A percentile compares a stretch with the other conserved stretches of the same genome.
Conservation (phyloP, 2,888 invertebrate genomes). For the Eupithecia insigniata region DNA sequence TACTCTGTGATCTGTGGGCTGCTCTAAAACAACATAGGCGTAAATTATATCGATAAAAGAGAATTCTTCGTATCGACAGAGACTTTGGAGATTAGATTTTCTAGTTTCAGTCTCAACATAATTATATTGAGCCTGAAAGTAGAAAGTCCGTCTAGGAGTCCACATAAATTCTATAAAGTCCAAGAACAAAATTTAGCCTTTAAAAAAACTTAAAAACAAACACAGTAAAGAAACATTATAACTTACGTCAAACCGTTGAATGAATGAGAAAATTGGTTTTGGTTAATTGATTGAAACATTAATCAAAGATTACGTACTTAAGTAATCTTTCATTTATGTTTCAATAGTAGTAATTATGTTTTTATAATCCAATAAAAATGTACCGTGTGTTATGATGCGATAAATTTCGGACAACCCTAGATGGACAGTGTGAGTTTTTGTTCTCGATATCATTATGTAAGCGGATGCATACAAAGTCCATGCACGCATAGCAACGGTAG, state of each 20-base stretch:
- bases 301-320: not conserved
- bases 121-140: not conserved
- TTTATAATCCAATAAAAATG: not conserved
- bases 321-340: too few species aligned
- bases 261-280: not conserved
- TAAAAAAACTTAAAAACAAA: not conserved
- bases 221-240: not conserved
- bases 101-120: too few species aligned
- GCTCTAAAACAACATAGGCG: not conserved
- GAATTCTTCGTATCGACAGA: too few species aligned
- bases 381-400: not conserved
- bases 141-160: not conserved
- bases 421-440: slow-evolving; percentile 20
- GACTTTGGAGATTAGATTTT: too few species aligned
- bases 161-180: not conserved
- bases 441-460: slow-evolving; percentile 42
- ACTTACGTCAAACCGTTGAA: not conserved
- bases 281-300: not conserved
- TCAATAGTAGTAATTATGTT: not conserved
- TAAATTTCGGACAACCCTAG: slow-evolving; percentile 23
- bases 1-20: too few species aligned
- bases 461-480: slow-evolving; percentile 33
- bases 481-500: slow-evolving; percentile 25
- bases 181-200: too few species aligned
- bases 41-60: not conserved